These are phyloP conservation scores for Ornithoptera alexandrae DNA, from an alignment of 2,888 invertebrate genomes.

Conservation along the genomic window DNA sequence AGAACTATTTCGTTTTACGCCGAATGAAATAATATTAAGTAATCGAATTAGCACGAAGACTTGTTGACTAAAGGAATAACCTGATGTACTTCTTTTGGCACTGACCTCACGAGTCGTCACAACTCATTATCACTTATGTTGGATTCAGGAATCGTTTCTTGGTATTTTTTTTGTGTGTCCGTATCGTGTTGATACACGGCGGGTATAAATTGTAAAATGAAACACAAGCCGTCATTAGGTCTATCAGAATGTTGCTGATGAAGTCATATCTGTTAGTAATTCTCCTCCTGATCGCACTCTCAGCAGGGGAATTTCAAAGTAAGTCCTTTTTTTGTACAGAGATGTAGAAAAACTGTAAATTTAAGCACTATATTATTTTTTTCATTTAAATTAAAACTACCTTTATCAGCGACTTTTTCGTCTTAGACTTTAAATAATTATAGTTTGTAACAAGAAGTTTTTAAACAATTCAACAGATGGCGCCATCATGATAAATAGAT, in stretches of 20 bases:
- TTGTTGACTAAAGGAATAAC: slow-evolving; percentile 29
- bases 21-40: slow-evolving; percentile 32
- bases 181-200: slow-evolving; percentile 43
- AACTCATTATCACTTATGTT: slow-evolving; percentile 45
- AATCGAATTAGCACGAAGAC: slow-evolving; percentile 34
- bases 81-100: slow-evolving; percentile 23
- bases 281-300: slow-evolving; percentile 39
- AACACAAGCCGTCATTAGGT: slow-evolving; percentile 39
- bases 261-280: slow-evolving; percentile 43
- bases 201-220: slow-evolving; percentile 54
- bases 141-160: slow-evolving; percentile 39
- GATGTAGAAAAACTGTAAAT: too few relatives aligned
- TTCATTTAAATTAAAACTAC: too few relatives aligned
- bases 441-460: too few relatives aligned
- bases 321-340: slow-evolving; percentile 37
- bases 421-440: too few relatives aligned
- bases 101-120: slow-evolving; percentile 36
- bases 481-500: too few relatives aligned
- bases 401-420: too few relatives aligned
- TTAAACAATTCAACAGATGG: too few relatives aligned
- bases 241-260: slow-evolving; percentile 53
- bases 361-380: too few relatives aligned
- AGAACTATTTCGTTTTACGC: too few relatives aligned
- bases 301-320: slow-evolving; percentile 43
- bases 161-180: slow-evolving; percentile 39